phyloP scores from a whole-genome alignment of 2,888 invertebrate species.

The Julus scanicus region DNA sequence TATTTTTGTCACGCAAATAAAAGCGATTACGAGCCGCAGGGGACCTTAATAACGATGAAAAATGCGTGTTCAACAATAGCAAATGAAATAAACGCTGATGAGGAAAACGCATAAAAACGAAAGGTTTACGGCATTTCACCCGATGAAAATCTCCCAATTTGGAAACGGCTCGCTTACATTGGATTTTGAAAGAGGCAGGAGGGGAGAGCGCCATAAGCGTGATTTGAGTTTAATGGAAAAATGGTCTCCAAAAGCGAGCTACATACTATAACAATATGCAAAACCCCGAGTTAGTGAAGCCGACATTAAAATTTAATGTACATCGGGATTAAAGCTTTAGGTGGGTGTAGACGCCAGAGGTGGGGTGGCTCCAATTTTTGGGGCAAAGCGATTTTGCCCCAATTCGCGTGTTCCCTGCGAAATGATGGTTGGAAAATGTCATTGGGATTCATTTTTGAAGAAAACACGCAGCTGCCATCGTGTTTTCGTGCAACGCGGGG shows the following conservation, averaged over 20 bases:
- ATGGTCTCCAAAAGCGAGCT: neutral
- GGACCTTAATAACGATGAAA: conserved; percentile 2
- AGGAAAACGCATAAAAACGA: conserved; percentile 15
- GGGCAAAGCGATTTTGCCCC: neutral
- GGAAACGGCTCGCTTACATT: too few species aligned
- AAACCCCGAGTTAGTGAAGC: neutral
- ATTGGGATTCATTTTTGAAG: neutral
- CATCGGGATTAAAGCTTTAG: neutral
- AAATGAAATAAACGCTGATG: conserved; percentile 30
- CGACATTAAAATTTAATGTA: conserved; percentile 27
- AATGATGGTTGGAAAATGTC: neutral
- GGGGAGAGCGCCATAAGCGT: neutral
- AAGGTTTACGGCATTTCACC: neutral
- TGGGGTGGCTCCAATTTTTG: too few species aligned
- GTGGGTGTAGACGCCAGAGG: neutral
- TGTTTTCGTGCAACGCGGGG: neutral
- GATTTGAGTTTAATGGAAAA: neutral
- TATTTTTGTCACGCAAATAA: neutral
- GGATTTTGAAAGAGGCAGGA: neutral
- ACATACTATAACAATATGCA: neutral
- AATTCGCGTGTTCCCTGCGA: neutral
- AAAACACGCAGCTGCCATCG: neutral
- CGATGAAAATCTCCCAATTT: neutral
- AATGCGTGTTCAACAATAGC: conserved; percentile 19
- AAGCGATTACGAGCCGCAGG: conserved; percentile 4